Percentiles rank a stretch among this genome's conserved stretches.
Evolutionary conservation across 2,888 invertebrate species (phyloP).

Genomic region (Sialis lutaria): DNA sequence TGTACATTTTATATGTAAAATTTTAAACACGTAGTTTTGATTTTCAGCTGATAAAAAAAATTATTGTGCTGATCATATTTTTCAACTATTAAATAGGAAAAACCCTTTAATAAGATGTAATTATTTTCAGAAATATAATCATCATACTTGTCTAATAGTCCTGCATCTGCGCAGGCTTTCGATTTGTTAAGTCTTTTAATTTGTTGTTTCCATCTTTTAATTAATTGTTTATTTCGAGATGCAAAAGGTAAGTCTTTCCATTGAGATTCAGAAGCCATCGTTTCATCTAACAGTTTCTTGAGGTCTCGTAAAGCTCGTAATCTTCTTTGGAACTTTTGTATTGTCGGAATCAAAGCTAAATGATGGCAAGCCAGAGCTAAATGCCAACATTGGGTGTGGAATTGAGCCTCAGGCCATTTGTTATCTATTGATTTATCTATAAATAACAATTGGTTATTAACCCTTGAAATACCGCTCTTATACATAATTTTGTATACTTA

Average conservation of each 20-base stretch:
- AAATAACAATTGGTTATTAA: not conserved
- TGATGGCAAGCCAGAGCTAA: conserved; percentile 89
- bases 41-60: too few relatives aligned
- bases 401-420: conserved; percentile 66
- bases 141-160: conserved; percentile 56
- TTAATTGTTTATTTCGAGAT: conserved; percentile 60
- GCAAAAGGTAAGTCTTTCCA: conserved; percentile 67
- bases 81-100: too few relatives aligned
- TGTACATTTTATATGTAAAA: too few relatives aligned
- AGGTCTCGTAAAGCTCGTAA: conserved; percentile 65
- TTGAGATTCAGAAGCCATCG: conserved; percentile 61
- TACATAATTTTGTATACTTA: conserved; percentile 20
- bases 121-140: too few relatives aligned
- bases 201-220: conserved; percentile 78
- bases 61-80: too few relatives aligned
- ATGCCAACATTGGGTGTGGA: conserved; percentile 96
- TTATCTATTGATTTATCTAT: conserved; percentile 23
- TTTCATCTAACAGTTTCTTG: conserved; percentile 72
- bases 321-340: conserved; percentile 67
- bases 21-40: too few relatives aligned
- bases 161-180: conserved; percentile 84
- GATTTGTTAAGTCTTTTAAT: conserved; percentile 62
- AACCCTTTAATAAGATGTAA: too few relatives aligned
- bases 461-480: not conserved
- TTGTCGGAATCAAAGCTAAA: conserved; percentile 73